Evolutionary conservation across 1,140 invertebrate species (phyloP), one percentile per base, ranked within the genome.

Genomic region (Tetragonula clypearis): DNA sequence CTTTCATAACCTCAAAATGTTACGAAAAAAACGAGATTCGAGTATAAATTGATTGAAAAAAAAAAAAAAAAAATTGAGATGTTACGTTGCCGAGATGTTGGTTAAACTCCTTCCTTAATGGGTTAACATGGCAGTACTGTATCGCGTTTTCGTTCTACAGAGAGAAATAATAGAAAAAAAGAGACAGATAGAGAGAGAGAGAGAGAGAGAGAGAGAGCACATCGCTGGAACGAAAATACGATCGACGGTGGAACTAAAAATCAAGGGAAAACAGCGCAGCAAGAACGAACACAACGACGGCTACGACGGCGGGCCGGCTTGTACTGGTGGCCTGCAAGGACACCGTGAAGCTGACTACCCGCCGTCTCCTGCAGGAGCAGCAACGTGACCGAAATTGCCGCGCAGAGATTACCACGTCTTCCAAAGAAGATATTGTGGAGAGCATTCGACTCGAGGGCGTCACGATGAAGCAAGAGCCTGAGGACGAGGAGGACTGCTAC

Each of bases 401-500:
- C 58, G 49, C 23, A n/a, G 53, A 62, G 55, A 14, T 69, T 79
- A 60, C 30, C 62, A 85, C 79, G 69, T 78, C 79, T 55, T 83
- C 86, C 53, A 86, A 79, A 56, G 80, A 66, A 41, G 65, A 84
- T 41, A 81, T 84, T 30, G 75, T 65, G 60, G 71, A 82, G 26
- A 62, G 41, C 30, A 80, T 71, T 9, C 75, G 72, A 9, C 77
- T 80, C n/a, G 62, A 87, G 65, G 72, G 85, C 3, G 49, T 91
- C 14, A 77, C 86, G 26, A 92, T 95, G 93, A 95, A 95, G 79
- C 93, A 94, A 69, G 94, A 95, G 55, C 93, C 93, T 65, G 93
- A 95, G 21, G 92, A 93, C 53, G 93, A 94, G 15, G 93, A 95
- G 5, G 92, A 93, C 4, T 93, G 90, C 26, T 92, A 90, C 14